Evolutionary conservation across 2,888 invertebrate species (phyloP), one percentile per base, ranked within the genome.

Genomic region (Sylvicola cinctus): DNA sequence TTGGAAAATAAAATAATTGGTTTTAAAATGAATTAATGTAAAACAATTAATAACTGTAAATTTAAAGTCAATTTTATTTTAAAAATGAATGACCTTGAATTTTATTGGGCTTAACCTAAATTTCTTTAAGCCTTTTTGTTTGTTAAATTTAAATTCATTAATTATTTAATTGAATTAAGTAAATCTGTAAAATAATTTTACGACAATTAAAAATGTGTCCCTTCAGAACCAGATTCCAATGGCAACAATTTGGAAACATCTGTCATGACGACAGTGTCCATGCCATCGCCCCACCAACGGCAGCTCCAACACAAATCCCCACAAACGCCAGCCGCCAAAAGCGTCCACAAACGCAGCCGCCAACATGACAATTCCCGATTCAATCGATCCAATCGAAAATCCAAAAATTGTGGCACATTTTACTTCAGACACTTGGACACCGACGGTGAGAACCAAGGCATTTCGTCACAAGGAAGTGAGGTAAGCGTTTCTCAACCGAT

Each of bases 381-480:
- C 50, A 73, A 70, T 49, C 66, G 77, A 45, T 74, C 80, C 8
- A 75, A 77, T 54, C 63, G 78, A 43, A 77, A 74, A 54, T 78
- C 80, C 13, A 79, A 78, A 54, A 83, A 84, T 53, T 69, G 74
- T 52, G 85, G 74, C 43, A 81, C 74, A 40, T 84, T 78, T 57
- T 84, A 85, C 59, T 84, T 81, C 57, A 77, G 70, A 54, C 85
- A 85, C 55, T 69, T 73, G 55, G 85, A 87, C 52, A 85, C 84
- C 11, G 85, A 85, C 53, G 79, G 80, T 10, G 84, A 84, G 52
- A 50, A 76, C 47, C 62, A 66, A 51, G 48, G 49, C 36, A 39
- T 49, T 41, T 42, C 55, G 49, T 41, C 55, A 48, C 44, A 48
- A 45, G 53, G 62, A 40, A 55, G 64, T 49, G 60, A 64, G 33